Evolutionary conservation across 2,113 vertebrate genomes (phyloP).

Genomic region (Gopherus flavomarginatus): DNA sequence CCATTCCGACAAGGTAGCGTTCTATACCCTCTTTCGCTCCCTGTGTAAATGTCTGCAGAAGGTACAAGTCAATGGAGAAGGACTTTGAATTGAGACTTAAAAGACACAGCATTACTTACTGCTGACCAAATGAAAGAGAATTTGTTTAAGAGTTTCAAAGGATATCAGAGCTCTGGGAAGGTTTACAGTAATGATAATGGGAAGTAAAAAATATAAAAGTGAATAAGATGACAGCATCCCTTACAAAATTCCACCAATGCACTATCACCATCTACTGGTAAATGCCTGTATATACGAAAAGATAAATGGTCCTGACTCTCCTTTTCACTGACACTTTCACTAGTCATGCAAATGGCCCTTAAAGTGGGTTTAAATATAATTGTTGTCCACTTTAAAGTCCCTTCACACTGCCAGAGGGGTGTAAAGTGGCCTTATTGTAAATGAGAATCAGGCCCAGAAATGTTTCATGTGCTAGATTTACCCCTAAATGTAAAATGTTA

Average conservation of each 20-base stretch:
- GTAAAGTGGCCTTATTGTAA: not conserved
- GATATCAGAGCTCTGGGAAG: not conserved
- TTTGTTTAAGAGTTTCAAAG: not conserved
- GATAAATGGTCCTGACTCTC: not conserved
- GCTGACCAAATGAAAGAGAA: not conserved
- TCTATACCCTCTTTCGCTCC: not conserved
- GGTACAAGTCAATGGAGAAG: not conserved
- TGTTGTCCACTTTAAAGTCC: not conserved
- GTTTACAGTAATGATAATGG: not conserved
- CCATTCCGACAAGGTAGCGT: not conserved
- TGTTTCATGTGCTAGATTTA: not conserved
- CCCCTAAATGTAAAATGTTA: not conserved
- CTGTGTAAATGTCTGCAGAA: not conserved
- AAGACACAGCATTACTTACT: not conserved
- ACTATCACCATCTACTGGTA: conserved; percentile 70
- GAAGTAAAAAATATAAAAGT: not conserved
- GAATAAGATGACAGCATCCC: not conserved
- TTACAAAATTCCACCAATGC: not conserved
- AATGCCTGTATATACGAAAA: not conserved
- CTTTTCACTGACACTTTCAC: not conserved
- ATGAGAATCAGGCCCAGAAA: not conserved
- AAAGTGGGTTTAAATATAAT: not conserved
- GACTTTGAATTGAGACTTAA: not conserved
- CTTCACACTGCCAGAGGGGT: accelerated
- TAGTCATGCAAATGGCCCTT: not conserved